Evolutionary conservation across 2,113 vertebrate species (phyloP).

Genomic region (Rhabdornis inornatus): DNA sequence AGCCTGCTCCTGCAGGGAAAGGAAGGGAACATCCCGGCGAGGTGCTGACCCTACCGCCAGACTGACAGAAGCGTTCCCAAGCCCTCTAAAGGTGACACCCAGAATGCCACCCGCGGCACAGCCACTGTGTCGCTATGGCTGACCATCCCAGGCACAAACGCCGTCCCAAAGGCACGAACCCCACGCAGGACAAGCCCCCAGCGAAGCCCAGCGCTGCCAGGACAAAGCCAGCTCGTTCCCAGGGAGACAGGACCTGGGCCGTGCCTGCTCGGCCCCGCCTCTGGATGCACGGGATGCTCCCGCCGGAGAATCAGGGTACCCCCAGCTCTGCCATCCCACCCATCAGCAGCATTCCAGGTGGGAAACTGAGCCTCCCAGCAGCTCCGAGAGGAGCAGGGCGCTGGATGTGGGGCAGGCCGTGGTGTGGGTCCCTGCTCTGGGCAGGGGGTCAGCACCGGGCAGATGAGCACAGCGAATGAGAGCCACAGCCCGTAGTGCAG

Average conservation of each 20-base stretch:
- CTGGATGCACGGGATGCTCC: neutral
- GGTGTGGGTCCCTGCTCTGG: no score
- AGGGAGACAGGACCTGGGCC: neutral
- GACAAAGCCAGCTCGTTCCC: neutral
- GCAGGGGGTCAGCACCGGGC: neutral
- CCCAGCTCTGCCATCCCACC: neutral
- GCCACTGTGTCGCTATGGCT: rapidly evolving
- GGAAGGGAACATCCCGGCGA: neutral
- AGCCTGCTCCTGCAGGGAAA: neutral
- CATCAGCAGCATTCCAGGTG: neutral
- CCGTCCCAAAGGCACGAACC: neutral
- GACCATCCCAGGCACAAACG: neutral
- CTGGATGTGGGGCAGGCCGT: neutral
- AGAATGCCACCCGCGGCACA: neutral
- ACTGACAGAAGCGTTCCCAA: neutral
- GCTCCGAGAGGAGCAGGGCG: neutral
- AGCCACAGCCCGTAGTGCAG: neutral
- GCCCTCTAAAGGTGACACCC: neutral
- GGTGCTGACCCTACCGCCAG: neutral
- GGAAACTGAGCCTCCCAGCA: neutral
- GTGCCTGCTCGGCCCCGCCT: no score
- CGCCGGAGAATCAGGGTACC: rapidly evolving
- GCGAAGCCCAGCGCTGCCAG: neutral
- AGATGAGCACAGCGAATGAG: rapidly evolving
- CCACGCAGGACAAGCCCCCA: neutral